Percentiles rank a stretch among this genome's conserved stretches.
Conservation (phyloP, 1,140 invertebrate species). For the Gryllus bimaculatus region DNA sequence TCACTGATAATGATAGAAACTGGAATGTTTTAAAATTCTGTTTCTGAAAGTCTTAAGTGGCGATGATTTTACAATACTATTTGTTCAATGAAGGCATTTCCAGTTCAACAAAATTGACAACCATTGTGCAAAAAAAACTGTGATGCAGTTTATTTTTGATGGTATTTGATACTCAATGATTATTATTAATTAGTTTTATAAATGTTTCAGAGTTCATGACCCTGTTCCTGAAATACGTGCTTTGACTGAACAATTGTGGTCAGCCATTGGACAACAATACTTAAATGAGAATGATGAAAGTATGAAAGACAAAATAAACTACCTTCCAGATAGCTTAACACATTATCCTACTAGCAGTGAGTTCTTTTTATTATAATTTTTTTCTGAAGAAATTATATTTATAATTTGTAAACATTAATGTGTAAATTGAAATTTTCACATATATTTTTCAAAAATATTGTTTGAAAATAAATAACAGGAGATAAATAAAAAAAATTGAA, state of each 20-base stretch:
- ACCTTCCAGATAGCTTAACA: slow-evolving; percentile 40
- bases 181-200: not conserved
- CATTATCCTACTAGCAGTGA: slow-evolving; percentile 56
- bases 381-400: not conserved
- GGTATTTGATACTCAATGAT: not conserved
- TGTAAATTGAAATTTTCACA: not conserved
- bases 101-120: not conserved
- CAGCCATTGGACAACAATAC: slow-evolving; percentile 55
- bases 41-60: not conserved
- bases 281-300: slow-evolving; percentile 67
- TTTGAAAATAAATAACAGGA: not conserved
- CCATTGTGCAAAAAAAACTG: not conserved
- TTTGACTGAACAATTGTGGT: slow-evolving; percentile 52
- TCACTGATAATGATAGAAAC: not conserved
- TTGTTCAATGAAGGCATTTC: not conserved
- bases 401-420: not conserved
- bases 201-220: slow-evolving; percentile 49
- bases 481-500: not conserved
- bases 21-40: not conserved
- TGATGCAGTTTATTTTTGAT: not conserved
- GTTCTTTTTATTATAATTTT: slow-evolving; percentile 11
- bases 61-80: not conserved
- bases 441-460: not conserved
- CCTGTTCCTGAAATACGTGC: slow-evolving; percentile 51
- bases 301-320: slow-evolving; percentile 63